phyloP scores from a whole-genome alignment of 1,140 invertebrate genomes.

The Hyles euphorbiae region DNA sequence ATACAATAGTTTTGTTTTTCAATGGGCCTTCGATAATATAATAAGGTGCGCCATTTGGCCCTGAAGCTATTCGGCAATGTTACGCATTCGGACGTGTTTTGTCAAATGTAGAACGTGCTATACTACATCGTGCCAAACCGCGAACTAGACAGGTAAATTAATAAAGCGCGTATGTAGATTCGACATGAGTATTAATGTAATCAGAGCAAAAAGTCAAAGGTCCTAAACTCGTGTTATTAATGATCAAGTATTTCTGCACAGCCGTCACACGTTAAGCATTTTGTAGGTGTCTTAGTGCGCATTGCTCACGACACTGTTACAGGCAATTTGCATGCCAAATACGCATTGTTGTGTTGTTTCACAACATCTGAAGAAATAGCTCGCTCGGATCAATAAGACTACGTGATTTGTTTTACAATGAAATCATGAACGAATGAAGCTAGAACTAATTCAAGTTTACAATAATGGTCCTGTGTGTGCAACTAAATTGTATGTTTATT shows the following conservation, averaged over 20 bases:
- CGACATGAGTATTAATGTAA: not conserved
- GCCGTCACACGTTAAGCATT: constrained; percentile 3
- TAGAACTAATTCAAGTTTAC: not conserved
- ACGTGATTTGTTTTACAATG: constrained; percentile 9
- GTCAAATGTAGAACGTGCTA: not conserved
- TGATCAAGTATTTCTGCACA: constrained; percentile 9
- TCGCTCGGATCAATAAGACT: constrained; percentile 11
- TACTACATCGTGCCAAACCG: too few relatives aligned
- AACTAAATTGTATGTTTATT: too few relatives aligned
- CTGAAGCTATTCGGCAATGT: constrained; percentile 11
- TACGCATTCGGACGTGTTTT: constrained; percentile 11
- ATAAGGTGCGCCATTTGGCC: constrained; percentile 27
- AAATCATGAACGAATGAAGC: constrained; percentile 4
- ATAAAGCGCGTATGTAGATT: constrained; percentile 2
- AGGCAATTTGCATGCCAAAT: constrained; percentile 43
- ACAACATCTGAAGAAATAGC: constrained; percentile 23
- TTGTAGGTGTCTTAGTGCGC: constrained; percentile 21
- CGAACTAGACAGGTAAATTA: constrained; percentile 10
- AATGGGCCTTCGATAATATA: constrained; percentile 10
- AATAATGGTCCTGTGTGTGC: not conserved
- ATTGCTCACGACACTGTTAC: constrained; percentile 28
- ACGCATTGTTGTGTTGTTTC: constrained; percentile 39
- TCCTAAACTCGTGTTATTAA: constrained; percentile 13
- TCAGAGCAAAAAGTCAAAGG: constrained; percentile 12
- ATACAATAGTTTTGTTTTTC: constrained; percentile 6